Base-by-base conservation (phyloP, 2,888 invertebrate species). In the Caenorhabditis uteleia region DNA sequence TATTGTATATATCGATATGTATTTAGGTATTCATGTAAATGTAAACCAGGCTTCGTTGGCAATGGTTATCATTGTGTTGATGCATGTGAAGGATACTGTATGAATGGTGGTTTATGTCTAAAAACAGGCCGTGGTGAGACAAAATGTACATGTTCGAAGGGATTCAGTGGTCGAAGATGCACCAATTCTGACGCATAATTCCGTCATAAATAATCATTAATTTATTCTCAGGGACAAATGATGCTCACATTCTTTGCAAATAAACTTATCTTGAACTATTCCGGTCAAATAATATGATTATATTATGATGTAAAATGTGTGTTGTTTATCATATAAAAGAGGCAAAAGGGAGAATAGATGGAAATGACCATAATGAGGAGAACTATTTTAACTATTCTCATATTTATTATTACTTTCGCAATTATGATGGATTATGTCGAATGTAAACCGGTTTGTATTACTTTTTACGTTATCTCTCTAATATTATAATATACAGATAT, bases 11-110 rank as follows among this genome's bases (percentile, higher is more conserved):
- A 29, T 6, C 7, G 29, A 12, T 8, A 29, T 8, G 7, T 4
- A n/a, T 55, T 27, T 42, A 66, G 56, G 38, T 75, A 69, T 39
- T 67, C 70, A 3, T 75, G 75, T 42, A 73, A 73, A 39, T 75
- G 75, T 40, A 66, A 67, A 42, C 75, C 75, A 2, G 75, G 75
- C 21, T 75, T 67, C 40, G 60, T 75, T 34, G 75, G 75, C 8
- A 75, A 73, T 39, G 75, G 75, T 4, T 68, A 60, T 43, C 58
- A 68, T 10, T 75, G 75, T 38, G 60, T 62, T 7, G 75, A 75
- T 26, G 67, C 68, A 12, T 75, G 75, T 50, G 62, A 65, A 14
- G 70, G 69, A 25, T 68, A 56, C 42, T 75, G 75, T 56, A 34
- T 43, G 26, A 75, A 75, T 33, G 70, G 69, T 8, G 64, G 66